Evolutionary conservation across 1,140 invertebrate genomes (phyloP).

Genomic region (Drosophila suzukii): DNA sequence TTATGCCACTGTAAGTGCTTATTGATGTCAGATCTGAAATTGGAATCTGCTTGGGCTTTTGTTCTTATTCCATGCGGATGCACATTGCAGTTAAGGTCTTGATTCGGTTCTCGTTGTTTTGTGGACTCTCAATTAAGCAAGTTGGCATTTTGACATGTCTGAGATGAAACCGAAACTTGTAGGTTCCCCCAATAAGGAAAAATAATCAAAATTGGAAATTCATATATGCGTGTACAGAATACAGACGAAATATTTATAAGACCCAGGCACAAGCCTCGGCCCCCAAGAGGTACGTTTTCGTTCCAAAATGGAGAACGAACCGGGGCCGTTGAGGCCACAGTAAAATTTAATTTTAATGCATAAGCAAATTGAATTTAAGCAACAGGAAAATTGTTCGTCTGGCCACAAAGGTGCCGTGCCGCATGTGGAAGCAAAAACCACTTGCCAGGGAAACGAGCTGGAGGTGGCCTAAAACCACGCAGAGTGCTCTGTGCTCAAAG

Average conservation of each 20-base stretch:
- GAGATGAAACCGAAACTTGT: conserved; percentile 40
- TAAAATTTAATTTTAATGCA: conserved; percentile 67
- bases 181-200: conserved; percentile 7
- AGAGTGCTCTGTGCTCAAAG: conserved; percentile 30
- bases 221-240: conserved; percentile 16
- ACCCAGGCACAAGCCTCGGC: conserved; percentile 21
- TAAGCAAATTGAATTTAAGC: conserved; percentile 77
- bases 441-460: background rate
- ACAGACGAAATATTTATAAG: conserved; percentile 53
- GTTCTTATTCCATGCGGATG: conserved; percentile 41
- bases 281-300: conserved; percentile 9
- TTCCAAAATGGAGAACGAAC: conserved; percentile 1
- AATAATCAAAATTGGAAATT: conserved; percentile 33
- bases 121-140: conserved; percentile 71
- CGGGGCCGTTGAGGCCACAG: conserved; percentile 27
- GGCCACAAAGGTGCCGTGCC: conserved; percentile 52
- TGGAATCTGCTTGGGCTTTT: conserved; percentile 61
- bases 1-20: conserved; percentile 76
- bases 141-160: conserved; percentile 54
- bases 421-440: conserved; percentile 31
- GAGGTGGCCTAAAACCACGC: conserved; percentile 30
- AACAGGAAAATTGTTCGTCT: conserved; percentile 70
- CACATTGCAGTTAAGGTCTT: conserved; percentile 41
- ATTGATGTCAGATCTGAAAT: conserved; percentile 81
- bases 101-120: conserved; percentile 50